Evolutionary conservation across 2,797 vertebrate genomes (phyloP).

Genomic region (Odontamblyopus lacepedii): DNA sequence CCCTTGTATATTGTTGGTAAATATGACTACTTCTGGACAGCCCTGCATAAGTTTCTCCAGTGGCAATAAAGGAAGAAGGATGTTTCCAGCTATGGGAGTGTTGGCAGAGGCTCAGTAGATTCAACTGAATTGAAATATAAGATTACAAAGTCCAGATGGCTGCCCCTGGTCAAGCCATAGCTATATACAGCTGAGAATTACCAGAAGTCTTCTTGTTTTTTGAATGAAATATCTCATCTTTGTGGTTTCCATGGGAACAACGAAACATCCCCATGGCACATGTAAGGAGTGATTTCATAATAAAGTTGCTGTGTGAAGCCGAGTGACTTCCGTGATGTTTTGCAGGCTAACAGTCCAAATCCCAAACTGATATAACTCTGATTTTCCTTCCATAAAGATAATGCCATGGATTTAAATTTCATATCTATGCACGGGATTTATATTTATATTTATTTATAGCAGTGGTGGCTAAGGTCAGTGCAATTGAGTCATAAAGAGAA

Average conservation of each 20-base stretch:
- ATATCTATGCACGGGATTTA: slow-evolving; percentile 10
- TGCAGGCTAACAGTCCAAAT: slow-evolving; percentile 43
- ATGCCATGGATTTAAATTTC: slow-evolving; percentile 37
- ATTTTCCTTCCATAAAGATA: slow-evolving; percentile 43
- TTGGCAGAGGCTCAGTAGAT: slow-evolving; percentile 40
- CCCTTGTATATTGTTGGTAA: too few species aligned
- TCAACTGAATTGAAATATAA: slow-evolving; percentile 48
- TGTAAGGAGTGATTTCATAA: slow-evolving; percentile 30
- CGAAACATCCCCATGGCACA: slow-evolving; percentile 57
- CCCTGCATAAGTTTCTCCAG: slow-evolving; percentile 10
- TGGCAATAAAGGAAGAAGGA: slow-evolving; percentile 21
- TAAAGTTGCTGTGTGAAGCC: slow-evolving; percentile 47
- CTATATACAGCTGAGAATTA: slow-evolving; percentile 38
- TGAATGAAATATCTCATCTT: slow-evolving; percentile 50
- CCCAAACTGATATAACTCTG: slow-evolving; percentile 43
- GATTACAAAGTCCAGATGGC: slow-evolving; percentile 53
- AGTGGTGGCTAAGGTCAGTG: slow-evolving; percentile 3
- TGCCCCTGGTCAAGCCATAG: slow-evolving; percentile 20
- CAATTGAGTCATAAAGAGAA: neutral
- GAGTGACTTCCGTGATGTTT: slow-evolving; percentile 50
- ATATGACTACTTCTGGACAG: neutral
- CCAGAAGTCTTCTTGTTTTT: slow-evolving; percentile 21
- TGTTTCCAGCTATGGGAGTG: slow-evolving; percentile 36
- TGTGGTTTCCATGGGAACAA: slow-evolving; percentile 57
- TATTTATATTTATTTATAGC: neutral